phyloP scores from a whole-genome alignment of 2,797 vertebrate genomes.

The Buceros bicornis region DNA sequence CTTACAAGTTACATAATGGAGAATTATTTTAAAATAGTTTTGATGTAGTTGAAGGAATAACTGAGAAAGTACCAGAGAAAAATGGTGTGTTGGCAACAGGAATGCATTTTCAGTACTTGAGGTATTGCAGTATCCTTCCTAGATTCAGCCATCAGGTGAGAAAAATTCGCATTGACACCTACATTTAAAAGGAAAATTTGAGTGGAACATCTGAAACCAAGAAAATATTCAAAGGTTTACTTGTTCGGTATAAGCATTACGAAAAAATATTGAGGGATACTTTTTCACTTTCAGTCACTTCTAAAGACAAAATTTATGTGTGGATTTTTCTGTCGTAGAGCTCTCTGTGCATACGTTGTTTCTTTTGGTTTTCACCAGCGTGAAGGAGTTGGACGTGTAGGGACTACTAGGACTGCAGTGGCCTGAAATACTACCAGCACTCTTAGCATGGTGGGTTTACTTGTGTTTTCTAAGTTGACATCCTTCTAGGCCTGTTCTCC shows the following conservation, averaged over 20 bases:
- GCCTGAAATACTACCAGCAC: not conserved
- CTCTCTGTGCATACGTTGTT: not conserved
- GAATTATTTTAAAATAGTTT: not conserved
- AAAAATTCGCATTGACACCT: not conserved
- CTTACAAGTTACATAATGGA: not conserved
- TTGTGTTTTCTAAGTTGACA: not conserved
- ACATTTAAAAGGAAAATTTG: not conserved
- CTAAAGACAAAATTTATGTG: not conserved
- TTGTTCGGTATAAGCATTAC: not conserved
- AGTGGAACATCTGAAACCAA: not conserved
- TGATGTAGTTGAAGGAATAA: not conserved
- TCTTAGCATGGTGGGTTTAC: not conserved
- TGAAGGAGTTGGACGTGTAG: not conserved
- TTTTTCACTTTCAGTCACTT: not conserved
- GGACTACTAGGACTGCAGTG: not conserved
- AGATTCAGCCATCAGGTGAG: not conserved
- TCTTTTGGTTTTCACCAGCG: not conserved
- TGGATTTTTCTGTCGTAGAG: not conserved
- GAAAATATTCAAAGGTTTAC: not conserved
- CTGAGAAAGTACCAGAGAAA: not conserved
- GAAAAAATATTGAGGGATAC: not conserved
- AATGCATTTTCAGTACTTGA: not conserved
- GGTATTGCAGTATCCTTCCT: not conserved
- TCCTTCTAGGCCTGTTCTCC: not conserved
- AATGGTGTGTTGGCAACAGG: not conserved